A percentile compares a stretch with the other conserved stretches of the same genome.
phyloP scores from a whole-genome alignment of 2,888 invertebrate species.

The Plusia festucae region DNA sequence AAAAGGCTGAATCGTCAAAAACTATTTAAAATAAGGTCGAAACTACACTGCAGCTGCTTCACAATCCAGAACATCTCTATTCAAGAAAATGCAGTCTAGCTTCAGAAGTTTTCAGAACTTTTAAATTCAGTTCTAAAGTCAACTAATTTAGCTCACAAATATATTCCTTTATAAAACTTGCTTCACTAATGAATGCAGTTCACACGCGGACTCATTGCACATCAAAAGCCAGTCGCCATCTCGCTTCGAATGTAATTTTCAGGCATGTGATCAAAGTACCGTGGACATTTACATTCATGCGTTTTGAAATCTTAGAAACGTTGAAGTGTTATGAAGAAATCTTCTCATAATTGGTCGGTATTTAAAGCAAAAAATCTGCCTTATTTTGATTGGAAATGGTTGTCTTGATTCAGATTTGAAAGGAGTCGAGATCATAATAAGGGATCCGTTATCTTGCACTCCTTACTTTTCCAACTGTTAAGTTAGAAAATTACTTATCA shows the following conservation, averaged over 20 bases:
- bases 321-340: neutral
- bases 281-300: slow-evolving; percentile 28
- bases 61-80: neutral
- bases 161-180: neutral
- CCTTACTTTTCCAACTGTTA: too few species aligned
- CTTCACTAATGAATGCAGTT: slow-evolving; percentile 30
- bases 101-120: neutral
- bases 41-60: neutral
- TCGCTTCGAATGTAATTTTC: slow-evolving; percentile 38
- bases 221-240: slow-evolving; percentile 21
- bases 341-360: neutral
- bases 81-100: neutral
- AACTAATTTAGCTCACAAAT: slow-evolving; percentile 6
- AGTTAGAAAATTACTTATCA: too few species aligned
- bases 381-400: too few species aligned
- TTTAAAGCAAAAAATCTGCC: too few species aligned
- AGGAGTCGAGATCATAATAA: too few species aligned
- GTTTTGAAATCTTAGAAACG: slow-evolving; percentile 2
- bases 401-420: too few species aligned
- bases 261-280: neutral
- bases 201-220: neutral
- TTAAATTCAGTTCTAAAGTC: neutral
- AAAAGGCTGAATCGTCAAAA: too few species aligned
- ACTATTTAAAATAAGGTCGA: neutral
- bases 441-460: too few species aligned